These are phyloP conservation scores for Cottus gobio DNA, from an alignment of 2,113 vertebrate genomes.

Conservation along the genomic window DNA sequence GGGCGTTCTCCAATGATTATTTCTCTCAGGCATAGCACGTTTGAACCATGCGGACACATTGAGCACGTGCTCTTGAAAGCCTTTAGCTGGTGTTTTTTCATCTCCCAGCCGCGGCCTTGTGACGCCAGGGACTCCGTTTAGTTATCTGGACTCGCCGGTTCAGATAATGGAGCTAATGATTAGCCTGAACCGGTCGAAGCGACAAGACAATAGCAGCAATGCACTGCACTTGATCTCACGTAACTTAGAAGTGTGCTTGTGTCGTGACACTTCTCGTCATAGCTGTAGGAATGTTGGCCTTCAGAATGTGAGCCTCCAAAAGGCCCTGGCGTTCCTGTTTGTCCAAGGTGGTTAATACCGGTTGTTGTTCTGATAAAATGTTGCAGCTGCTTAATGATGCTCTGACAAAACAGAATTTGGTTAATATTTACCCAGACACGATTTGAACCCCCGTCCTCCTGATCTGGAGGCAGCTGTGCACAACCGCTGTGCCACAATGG, in stretches of 20 bases:
- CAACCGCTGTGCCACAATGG: conserved; percentile 24
- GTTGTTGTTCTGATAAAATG: background rate
- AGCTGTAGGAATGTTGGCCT: conserved; percentile 8
- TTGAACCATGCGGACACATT: background rate
- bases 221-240: conserved; percentile 4
- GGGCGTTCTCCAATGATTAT: background rate
- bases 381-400: background rate
- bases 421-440: conserved; percentile 30
- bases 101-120: conserved; percentile 4
- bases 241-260: conserved; percentile 1
- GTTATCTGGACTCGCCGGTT: conserved; percentile 45
- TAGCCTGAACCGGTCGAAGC: conserved; percentile 37
- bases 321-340: background rate
- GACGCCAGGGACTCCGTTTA: background rate
- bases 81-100: conserved; percentile 9
- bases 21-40: background rate
- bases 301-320: background rate
- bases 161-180: conserved; percentile 58
- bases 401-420: background rate
- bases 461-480: conserved; percentile 52
- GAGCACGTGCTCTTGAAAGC: conserved; percentile 1
- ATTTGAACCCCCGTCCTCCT: conserved; percentile 52
- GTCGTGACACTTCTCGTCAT: background rate
- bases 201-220: conserved; percentile 17
- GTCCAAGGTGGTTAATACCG: background rate